Percentiles rank a stretch among this genome's conserved stretches.
Evolutionary conservation across 2,888 invertebrate genomes (phyloP).

Genomic region (Pimpla rufipes): DNA sequence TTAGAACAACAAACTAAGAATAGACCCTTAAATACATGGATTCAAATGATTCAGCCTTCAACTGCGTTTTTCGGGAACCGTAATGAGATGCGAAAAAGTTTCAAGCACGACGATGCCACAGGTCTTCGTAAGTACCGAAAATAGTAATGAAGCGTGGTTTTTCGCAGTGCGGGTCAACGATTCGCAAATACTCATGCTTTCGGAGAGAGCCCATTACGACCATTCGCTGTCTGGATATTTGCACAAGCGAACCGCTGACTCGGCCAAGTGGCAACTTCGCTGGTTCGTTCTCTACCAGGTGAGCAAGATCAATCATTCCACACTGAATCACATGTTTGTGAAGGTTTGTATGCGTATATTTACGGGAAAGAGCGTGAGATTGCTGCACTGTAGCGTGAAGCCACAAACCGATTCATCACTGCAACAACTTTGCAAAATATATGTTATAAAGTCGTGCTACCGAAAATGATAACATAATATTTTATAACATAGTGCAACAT

Average conservation of each 20-base stretch:
- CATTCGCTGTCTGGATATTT: conserved; percentile 93
- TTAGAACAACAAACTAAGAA: neutral
- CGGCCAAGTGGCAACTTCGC: conserved; percentile 94
- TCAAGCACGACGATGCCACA: neutral
- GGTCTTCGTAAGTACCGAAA: neutral
- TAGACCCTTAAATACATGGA: neutral
- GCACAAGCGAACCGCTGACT: conserved; percentile 94
- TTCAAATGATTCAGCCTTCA: neutral
- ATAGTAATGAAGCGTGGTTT: conserved; percentile 35
- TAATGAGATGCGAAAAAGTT: conserved; percentile 20
- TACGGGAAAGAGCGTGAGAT: neutral
- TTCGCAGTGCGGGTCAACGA: conserved; percentile 92
- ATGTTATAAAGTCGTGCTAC: neutral
- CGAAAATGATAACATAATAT: neutral
- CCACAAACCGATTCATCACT: neutral
- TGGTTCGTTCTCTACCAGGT: conserved; percentile 95
- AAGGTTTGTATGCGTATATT: neutral
- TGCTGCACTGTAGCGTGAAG: neutral
- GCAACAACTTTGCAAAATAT: neutral
- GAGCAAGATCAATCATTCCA: conserved; percentile 73
- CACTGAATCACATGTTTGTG: neutral
- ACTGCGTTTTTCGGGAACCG: neutral
- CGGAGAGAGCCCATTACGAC: conserved; percentile 94
- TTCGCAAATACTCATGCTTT: conserved; percentile 93
- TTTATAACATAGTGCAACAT: neutral